phyloP scores from a whole-genome alignment of 1,140 invertebrate genomes.

The Penaeus japonicus region DNA sequence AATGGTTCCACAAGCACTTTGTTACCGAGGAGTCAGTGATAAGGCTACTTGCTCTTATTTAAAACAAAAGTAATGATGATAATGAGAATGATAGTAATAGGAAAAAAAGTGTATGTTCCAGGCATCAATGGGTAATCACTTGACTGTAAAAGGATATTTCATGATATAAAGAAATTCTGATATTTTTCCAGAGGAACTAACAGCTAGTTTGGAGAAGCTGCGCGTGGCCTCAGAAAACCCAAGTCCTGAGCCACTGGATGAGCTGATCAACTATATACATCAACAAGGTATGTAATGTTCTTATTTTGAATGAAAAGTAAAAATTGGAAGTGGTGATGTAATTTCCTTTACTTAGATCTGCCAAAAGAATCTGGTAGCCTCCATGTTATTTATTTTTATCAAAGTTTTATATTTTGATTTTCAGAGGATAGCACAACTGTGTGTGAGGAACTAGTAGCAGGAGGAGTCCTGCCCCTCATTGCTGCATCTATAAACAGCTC shows the following conservation, averaged over 20 bases:
- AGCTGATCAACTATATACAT: constrained; percentile 28
- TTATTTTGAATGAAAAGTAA: background rate
- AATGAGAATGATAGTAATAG: too few relatives aligned
- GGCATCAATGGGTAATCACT: too few relatives aligned
- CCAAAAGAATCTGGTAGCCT: too few relatives aligned
- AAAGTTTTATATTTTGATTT: background rate
- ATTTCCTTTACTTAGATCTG: too few relatives aligned
- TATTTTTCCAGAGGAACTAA: constrained; percentile 28
- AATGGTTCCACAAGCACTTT: too few relatives aligned
- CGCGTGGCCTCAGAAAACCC: constrained; percentile 26
- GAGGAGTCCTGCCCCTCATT: constrained; percentile 26
- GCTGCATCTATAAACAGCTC: constrained; percentile 24
- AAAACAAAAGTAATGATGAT: too few relatives aligned
- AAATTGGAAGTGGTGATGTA: too few relatives aligned
- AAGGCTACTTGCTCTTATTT: too few relatives aligned
- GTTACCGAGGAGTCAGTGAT: too few relatives aligned
- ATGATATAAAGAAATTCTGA: background rate
- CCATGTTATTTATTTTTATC: background rate
- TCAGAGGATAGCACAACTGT: constrained; percentile 21
- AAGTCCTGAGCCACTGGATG: constrained; percentile 23
- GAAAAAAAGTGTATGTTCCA: too few relatives aligned
- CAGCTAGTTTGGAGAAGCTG: constrained; percentile 41
- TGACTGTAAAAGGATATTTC: too few relatives aligned
- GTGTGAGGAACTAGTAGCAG: constrained; percentile 36
- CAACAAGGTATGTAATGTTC: constrained; percentile 8